Base-by-base conservation (phyloP, 2,888 invertebrate species). In the Aphrophora alni region DNA sequence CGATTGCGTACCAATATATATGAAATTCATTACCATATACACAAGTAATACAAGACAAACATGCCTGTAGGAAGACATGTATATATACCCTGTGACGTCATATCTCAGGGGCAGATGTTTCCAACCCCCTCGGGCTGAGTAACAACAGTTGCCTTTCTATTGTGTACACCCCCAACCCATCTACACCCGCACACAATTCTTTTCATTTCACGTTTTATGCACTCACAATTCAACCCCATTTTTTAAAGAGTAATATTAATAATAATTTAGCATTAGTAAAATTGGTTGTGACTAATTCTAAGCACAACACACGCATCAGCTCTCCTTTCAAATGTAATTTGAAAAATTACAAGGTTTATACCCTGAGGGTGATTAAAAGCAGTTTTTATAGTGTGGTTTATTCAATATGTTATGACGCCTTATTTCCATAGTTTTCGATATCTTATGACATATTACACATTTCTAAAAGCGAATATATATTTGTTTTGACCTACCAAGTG, bases 121-220 rank as follows among this genome's bases (percentile, higher is more conserved):
- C 59, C 1, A 21, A n/a, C 59, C 21, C 44, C 44, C 59, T 59
- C 59, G 59, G 7, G 59, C 10, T 59, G 59, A 59, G 59, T n/a
- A 59, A 59, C 59, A 59, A 59, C 59, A 59, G 59, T 59, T 59
- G 59, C 59, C 59, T 59, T 44, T 59, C 59, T 59, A 59, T 59
- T 59, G 59, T 59, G 4, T 10, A 5, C 59, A n/a, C 59, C 59
- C n/a, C 44, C 33, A 4, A 33, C 33, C 10, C 33, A 4, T 4
- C 33, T 33, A 10, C 44, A 14, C 44, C 44, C 44, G 44, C 59
- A 59, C 59, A 59, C 21, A 21, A 59, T n/a, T 59, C 59, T 59
- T 59, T 59, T 59, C 59, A 59, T 21, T 59, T 59, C 59, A 21
- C 59, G 44, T 44, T 44, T 44, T 44, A 44, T 14, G 59, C 59